Conservation (phyloP, 2,888 invertebrate genomes). For the Axea sp. region DNA sequence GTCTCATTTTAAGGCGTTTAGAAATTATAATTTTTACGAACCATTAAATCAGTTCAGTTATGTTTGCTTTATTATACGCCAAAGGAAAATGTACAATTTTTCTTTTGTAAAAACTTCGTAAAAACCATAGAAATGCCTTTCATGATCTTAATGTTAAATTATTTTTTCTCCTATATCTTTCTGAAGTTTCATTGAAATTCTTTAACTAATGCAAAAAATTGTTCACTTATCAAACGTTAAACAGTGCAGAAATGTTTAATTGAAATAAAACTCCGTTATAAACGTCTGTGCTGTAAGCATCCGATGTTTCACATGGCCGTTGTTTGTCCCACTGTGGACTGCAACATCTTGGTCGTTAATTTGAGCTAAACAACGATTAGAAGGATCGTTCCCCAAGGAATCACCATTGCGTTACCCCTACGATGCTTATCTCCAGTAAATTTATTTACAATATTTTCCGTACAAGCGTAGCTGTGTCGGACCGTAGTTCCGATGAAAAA, state of each 20-base stretch:
- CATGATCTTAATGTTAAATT: too few relatives aligned
- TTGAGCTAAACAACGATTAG: constrained; percentile 46
- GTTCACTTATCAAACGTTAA: constrained; percentile 20
- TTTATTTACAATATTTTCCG: constrained; percentile 52
- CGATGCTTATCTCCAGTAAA: constrained; percentile 40
- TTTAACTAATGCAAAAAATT: background rate
- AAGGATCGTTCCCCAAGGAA: constrained; percentile 13
- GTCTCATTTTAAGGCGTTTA: too few relatives aligned
- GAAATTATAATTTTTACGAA: too few relatives aligned
- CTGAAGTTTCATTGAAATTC: too few relatives aligned
- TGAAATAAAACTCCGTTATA: constrained; percentile 38
- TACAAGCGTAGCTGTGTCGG: constrained; percentile 1
- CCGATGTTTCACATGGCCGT: constrained; percentile 10
- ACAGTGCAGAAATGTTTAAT: constrained; percentile 39
- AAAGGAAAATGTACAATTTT: too few relatives aligned
- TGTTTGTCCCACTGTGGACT: constrained; percentile 34
- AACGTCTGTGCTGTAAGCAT: constrained; percentile 13
- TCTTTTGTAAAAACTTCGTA: too few relatives aligned
- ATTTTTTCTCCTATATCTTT: too few relatives aligned
- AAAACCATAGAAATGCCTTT: too few relatives aligned
- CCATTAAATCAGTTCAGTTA: too few relatives aligned
- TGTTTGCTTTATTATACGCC: too few relatives aligned
- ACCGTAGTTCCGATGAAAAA: constrained; percentile 27
- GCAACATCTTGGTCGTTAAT: constrained; percentile 41
- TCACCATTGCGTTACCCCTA: constrained; percentile 6